Conservation (phyloP, 2,113 vertebrate species). For the Thalassarche chlororhynchos region DNA sequence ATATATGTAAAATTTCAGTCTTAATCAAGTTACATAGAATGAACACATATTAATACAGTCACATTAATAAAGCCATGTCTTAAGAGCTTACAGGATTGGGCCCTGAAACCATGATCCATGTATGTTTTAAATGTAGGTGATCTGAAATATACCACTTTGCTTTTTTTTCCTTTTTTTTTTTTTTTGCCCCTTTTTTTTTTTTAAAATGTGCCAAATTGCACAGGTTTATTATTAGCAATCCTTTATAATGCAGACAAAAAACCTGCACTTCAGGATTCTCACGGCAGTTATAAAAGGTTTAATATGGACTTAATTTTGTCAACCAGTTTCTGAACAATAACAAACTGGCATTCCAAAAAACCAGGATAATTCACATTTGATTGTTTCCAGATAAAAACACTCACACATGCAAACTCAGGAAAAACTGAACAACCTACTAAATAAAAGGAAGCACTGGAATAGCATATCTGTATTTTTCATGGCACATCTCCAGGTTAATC, state of each 20-base stretch:
- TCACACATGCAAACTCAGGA: slow-evolving; percentile 13
- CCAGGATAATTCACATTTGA: slow-evolving; percentile 57
- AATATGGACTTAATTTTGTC: slow-evolving; percentile 22
- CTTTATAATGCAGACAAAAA: neutral
- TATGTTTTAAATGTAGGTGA: neutral
- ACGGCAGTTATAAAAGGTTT: slow-evolving; percentile 3
- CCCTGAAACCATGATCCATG: neutral
- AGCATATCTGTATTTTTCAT: slow-evolving; percentile 45
- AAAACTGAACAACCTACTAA: slow-evolving; percentile 37
- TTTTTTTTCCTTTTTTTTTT: neutral
- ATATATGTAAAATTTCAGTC: neutral
- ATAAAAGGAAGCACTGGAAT: slow-evolving; percentile 55
- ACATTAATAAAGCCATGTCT: neutral
- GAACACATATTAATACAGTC: neutral
- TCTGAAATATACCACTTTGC: neutral
- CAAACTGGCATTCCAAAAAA: slow-evolving; percentile 39
- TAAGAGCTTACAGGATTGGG: neutral
- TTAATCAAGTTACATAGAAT: neutral
- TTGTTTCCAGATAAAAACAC: slow-evolving; percentile 71
- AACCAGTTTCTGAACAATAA: slow-evolving; percentile 45
- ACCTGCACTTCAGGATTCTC: neutral
- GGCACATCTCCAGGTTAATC: slow-evolving; percentile 37
- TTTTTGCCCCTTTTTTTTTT: neutral
- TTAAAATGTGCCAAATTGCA: neutral
- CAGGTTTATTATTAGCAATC: slow-evolving; percentile 7